Percentiles rank a stretch among this genome's conserved stretches.
These are phyloP conservation scores for Helicoverpa zea DNA, from an alignment of 1,140 invertebrate genomes.

Conservation along the genomic window DNA sequence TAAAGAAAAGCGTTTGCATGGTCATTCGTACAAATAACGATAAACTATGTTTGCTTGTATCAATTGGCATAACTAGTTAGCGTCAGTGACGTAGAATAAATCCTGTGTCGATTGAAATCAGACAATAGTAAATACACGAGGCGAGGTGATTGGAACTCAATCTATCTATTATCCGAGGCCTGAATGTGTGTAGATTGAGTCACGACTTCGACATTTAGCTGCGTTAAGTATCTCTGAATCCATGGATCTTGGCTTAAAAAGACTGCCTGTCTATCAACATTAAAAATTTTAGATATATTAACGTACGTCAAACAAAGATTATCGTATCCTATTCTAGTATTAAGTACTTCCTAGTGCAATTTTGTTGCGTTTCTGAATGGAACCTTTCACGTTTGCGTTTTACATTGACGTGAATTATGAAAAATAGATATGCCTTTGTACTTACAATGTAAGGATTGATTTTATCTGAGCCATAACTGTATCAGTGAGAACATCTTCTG, in stretches of 20 bases:
- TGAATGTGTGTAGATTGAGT: constrained; percentile 49
- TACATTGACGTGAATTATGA: constrained; percentile 12
- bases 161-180: neutral
- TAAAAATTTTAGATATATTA: neutral
- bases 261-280: neutral
- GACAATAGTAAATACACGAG: constrained; percentile 10
- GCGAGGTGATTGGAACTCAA: constrained; percentile 31
- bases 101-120: neutral
- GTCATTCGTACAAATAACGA: constrained; percentile 6
- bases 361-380: constrained; percentile 27
- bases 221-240: constrained; percentile 42
- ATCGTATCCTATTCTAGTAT: neutral
- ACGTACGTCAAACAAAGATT: neutral
- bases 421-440: constrained; percentile 13
- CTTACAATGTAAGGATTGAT: constrained; percentile 11
- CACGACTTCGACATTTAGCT: constrained; percentile 56
- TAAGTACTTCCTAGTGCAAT: neutral
- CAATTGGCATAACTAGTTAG: constrained; percentile 8
- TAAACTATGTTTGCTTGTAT: neutral
- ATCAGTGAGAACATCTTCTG: neutral
- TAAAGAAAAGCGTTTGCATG: constrained; percentile 29
- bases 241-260: neutral
- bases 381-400: neutral
- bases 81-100: constrained; percentile 31
- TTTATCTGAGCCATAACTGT: neutral